Base-by-base conservation (phyloP, 1,140 invertebrate genomes). In the Heliconius nattereri region DNA sequence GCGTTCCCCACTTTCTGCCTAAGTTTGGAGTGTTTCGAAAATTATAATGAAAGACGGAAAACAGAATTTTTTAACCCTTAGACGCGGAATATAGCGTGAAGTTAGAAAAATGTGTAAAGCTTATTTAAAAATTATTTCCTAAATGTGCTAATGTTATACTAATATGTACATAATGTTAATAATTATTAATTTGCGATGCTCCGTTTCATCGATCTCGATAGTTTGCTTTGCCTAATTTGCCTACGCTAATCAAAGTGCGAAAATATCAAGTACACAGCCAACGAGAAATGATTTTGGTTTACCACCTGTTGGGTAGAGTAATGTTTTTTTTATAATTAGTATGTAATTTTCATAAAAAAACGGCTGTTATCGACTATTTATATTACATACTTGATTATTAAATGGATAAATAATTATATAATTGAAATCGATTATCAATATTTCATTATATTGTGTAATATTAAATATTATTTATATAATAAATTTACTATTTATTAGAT, bases 121-220 rank as follows among this genome's bases (percentile, higher is more conserved):
- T 66, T 70, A 35, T 19, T 3, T 7, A 66, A 40, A 9, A 52
- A 76, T 70, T 45, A 76, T 3, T 26, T 23, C 54, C 26, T 23
- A 66, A 70, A 23, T 70, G 35, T 7, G 75, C 19, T 76, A 70
- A 76, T 37, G 8, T 9, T 23, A 45, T 2, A 13, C 29, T 71
- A 76, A 76, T 37, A 29, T 71, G 7, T 9, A 11, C 26, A n/a
- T 49, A 76, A 76, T 70, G n/a, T 37, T 70, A 29, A 37, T 76
- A 76, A 76, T 76, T 49, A 16, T 29, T 70, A 76, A 66, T 76
- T 49, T n/a, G 19, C 54, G 2, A 32, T 16, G 57, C 54, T 76
- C 16, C 11, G 23, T 49, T 23, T 49, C 40, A 49, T 71, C 75
- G 75, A 70, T 71, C 3, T n/a, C n/a, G 19, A 20, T 29, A n/a